A percentile compares a stretch with the other conserved stretches of the same genome.
phyloP scores from a whole-genome alignment of 2,797 vertebrate genomes.

The Ptychobarbus kaznakovi region DNA sequence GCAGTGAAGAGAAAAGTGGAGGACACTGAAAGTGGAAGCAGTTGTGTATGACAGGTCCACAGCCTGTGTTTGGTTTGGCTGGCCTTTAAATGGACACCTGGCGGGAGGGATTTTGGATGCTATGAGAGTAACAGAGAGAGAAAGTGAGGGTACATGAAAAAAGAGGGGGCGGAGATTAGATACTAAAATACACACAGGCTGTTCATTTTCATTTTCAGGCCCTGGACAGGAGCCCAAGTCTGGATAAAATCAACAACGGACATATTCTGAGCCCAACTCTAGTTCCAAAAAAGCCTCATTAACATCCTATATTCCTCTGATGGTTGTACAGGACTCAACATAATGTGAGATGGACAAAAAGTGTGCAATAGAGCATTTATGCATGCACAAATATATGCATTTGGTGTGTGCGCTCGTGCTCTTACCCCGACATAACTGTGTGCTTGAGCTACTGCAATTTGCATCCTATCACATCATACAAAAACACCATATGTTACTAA shows the following conservation, averaged over 20 bases:
- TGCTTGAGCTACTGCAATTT: conserved; percentile 60
- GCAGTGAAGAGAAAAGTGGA: conserved; percentile 19
- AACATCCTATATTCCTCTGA: conserved; percentile 54
- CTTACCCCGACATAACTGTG: conserved; percentile 49
- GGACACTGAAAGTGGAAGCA: not conserved
- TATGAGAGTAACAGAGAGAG: conserved; percentile 22
- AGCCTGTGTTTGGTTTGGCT: conserved; percentile 97
- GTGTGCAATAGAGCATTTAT: conserved; percentile 47
- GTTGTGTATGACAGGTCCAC: conserved; percentile 79
- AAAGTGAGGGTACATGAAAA: not conserved
- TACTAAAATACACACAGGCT: conserved; percentile 50
- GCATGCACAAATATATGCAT: conserved; percentile 45
- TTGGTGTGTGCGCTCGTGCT: conserved; percentile 30
- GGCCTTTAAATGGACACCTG: conserved; percentile 90
- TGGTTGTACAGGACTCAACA: conserved; percentile 40
- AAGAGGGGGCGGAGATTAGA: conserved; percentile 37
- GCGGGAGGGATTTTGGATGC: conserved; percentile 84
- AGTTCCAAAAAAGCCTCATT: conserved; percentile 52
- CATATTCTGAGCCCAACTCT: conserved; percentile 38
- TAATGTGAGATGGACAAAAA: conserved; percentile 39
- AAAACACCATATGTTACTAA: conserved; percentile 79
- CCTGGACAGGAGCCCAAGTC: conserved; percentile 48
- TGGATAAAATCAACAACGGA: conserved; percentile 52
- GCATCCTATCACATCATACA: conserved; percentile 79
- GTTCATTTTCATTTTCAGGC: conserved; percentile 48